Evolutionary conservation across 1,140 invertebrate genomes (phyloP).

Genomic region (Drosophila guanche): DNA sequence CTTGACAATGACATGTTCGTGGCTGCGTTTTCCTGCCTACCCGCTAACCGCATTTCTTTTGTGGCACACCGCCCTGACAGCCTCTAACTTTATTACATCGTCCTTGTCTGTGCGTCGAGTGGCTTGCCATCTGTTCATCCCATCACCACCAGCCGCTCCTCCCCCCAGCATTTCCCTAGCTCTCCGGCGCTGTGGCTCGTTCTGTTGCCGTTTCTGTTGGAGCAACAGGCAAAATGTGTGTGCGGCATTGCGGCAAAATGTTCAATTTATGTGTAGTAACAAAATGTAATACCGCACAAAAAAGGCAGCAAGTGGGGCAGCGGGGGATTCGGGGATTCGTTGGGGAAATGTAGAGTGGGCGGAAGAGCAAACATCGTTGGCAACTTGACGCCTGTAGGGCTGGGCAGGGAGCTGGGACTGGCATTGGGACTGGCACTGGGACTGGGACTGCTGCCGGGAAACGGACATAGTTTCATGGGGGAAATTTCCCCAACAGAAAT

Average conservation of each 20-base stretch:
- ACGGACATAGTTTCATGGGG: conserved; percentile 52
- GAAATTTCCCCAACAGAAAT: conserved; percentile 22
- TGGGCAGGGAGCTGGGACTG: too few species aligned
- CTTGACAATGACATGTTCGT: conserved; percentile 51
- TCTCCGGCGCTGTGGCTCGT: background rate
- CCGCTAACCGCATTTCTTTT: conserved; percentile 69
- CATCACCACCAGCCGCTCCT: background rate
- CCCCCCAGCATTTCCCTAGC: background rate
- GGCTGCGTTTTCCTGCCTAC: conserved; percentile 23
- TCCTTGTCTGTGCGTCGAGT: conserved; percentile 65
- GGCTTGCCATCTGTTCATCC: conserved; percentile 50
- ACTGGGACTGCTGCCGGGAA: background rate
- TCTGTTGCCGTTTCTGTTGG: conserved; percentile 3
- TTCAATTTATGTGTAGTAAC: conserved; percentile 67
- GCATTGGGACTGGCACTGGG: too few species aligned
- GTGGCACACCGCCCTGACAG: conserved; percentile 66
- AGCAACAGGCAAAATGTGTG: conserved; percentile 69
- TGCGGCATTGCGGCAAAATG: conserved; percentile 71
- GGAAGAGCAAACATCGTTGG: conserved; percentile 38
- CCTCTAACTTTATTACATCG: conserved; percentile 75
- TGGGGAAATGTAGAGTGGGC: background rate
- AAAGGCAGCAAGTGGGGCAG: conserved; percentile 11
- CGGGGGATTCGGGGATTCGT: background rate
- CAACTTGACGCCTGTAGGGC: conserved; percentile 38
- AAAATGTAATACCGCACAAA: conserved; percentile 51